Percentiles rank a stretch among this genome's conserved stretches.
Conservation (phyloP, 2,797 vertebrate species). For the Lates japonicus region DNA sequence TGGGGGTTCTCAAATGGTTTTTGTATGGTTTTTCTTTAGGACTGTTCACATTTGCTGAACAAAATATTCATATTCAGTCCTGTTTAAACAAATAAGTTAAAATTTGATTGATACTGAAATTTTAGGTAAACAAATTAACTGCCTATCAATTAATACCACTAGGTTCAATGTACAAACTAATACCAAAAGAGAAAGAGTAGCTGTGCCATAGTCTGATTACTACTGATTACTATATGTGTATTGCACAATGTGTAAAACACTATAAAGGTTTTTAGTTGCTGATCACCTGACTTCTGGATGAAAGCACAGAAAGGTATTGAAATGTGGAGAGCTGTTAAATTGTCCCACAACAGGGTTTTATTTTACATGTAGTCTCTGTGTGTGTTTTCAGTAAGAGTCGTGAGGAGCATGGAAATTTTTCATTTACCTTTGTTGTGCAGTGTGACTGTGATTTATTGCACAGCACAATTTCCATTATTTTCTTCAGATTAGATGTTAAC, state of each 20-base stretch:
- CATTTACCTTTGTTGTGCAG: background rate
- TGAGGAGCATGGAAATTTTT: background rate
- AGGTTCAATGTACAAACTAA: too few species aligned
- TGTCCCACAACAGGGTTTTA: too few species aligned
- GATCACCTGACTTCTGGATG: background rate
- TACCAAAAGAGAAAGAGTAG: too few species aligned
- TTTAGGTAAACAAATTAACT: too few species aligned
- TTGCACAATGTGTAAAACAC: too few species aligned
- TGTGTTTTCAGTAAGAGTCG: background rate
- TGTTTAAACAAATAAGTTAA: too few species aligned
- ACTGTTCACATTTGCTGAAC: background rate
- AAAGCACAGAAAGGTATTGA: background rate
- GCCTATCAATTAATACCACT: too few species aligned
- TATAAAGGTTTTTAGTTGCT: background rate
- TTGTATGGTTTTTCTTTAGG: background rate
- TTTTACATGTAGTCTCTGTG: background rate
- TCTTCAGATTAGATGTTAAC: background rate
- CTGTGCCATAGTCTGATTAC: too few species aligned
- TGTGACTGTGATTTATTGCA: background rate
- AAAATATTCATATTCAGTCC: background rate
- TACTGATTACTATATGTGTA: too few species aligned
- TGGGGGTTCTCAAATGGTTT: background rate
- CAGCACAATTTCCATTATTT: background rate
- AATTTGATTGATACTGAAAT: too few species aligned
- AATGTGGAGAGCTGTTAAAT: background rate